Percentiles rank a stretch among this genome's conserved stretches.
Conservation (phyloP, 2,113 vertebrate species). For the Illadopsis cleaveri region DNA sequence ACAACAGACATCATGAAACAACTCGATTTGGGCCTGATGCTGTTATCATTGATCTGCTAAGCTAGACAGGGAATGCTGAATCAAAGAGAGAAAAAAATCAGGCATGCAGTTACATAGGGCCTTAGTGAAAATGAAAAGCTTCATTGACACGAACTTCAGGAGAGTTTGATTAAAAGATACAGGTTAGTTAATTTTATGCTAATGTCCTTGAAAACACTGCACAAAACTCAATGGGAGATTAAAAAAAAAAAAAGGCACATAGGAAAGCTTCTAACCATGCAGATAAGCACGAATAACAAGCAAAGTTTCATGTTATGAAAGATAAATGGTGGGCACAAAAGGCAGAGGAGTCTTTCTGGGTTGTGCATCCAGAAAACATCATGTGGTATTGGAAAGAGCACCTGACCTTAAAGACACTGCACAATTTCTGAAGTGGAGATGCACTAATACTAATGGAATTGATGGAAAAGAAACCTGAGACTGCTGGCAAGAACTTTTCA, state of each 20-base stretch:
- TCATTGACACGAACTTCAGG: not conserved
- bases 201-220: not conserved
- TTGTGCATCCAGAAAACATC: not conserved
- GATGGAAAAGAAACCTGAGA: not conserved
- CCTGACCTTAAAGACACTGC: not conserved
- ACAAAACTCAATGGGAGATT: not conserved
- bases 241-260: no score
- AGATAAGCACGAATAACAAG: not conserved
- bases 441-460: not conserved
- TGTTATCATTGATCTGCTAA: not conserved
- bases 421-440: not conserved
- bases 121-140: not conserved
- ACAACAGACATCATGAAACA: not conserved
- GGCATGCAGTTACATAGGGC: not conserved
- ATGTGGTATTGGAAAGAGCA: not conserved
- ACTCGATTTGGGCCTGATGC: not conserved
- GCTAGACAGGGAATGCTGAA: not conserved
- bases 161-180: not conserved
- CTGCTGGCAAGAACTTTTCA: not conserved
- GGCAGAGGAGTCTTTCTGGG: not conserved
- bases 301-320: not conserved
- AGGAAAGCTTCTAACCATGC: not conserved
- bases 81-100: not conserved
- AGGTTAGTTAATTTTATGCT: constrained; percentile 6
- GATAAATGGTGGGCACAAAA: not conserved